Conservation (phyloP, 2,113 vertebrate genomes). For the Rhea pennata region DNA sequence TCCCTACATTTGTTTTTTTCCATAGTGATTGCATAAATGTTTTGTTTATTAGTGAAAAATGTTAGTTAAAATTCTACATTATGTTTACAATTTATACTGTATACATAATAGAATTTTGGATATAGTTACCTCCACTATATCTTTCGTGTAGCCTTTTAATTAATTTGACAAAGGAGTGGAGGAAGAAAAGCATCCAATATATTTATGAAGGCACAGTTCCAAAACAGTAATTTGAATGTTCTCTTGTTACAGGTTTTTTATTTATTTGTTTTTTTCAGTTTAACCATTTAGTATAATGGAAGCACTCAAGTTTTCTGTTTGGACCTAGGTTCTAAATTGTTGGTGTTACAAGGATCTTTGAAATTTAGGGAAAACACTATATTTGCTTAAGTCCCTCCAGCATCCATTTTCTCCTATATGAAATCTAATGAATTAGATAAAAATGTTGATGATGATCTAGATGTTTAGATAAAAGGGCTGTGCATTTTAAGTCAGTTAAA, state of each 20-base stretch:
- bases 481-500: neutral
- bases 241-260: neutral
- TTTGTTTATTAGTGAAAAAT: neutral
- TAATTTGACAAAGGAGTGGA: neutral
- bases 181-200: neutral
- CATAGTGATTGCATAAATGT: accelerated
- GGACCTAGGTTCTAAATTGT: too few relatives aligned
- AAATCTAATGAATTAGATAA: neutral
- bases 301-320: too few relatives aligned
- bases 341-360: neutral
- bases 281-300: too few relatives aligned
- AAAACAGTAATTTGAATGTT: neutral
- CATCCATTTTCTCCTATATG: neutral
- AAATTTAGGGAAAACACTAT: neutral
- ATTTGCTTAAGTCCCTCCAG: neutral
- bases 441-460: too few relatives aligned
- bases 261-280: too few relatives aligned
- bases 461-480: neutral
- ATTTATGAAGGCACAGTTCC: neutral
- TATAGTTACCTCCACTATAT: neutral
- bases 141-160: neutral
- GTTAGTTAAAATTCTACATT: neutral
- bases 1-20: neutral
- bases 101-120: neutral
- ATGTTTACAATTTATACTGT: neutral